Evolutionary conservation across 2,888 invertebrate species (phyloP).

Genomic region (Aporophyla lueneburgensis): DNA sequence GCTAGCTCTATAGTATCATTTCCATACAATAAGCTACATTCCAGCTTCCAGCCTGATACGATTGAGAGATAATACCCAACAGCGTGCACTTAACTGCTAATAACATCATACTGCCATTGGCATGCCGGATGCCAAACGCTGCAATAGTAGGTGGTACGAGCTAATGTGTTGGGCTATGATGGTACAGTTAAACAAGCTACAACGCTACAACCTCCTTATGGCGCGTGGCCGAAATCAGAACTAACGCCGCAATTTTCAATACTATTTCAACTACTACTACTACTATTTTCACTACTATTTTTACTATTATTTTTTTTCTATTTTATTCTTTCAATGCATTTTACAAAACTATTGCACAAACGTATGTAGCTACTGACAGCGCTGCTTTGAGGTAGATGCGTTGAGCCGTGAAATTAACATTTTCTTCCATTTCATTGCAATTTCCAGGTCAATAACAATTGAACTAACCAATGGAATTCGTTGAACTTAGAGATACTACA

Average conservation of each 20-base stretch:
- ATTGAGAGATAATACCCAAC: slow-evolving; percentile 31
- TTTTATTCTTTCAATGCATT: neutral
- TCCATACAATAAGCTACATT: slow-evolving; percentile 2
- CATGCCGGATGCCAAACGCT: slow-evolving; percentile 34
- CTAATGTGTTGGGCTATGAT: slow-evolving; percentile 13
- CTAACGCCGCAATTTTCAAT: neutral
- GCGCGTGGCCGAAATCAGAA: neutral
- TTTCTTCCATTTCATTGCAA: too few relatives aligned
- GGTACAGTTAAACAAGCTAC: neutral
- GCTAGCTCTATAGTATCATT: neutral
- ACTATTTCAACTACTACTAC: too few relatives aligned
- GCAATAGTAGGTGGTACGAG: slow-evolving; percentile 16
- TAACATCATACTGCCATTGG: slow-evolving; percentile 30
- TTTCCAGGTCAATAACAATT: too few relatives aligned
- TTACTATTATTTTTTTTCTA: too few relatives aligned
- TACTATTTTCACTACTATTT: too few relatives aligned
- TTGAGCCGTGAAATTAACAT: too few relatives aligned
- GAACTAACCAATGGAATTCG: too few relatives aligned
- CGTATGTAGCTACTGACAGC: neutral
- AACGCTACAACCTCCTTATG: neutral
- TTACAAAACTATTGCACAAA: neutral
- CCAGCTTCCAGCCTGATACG: slow-evolving; percentile 13
- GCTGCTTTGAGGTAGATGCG: too few relatives aligned
- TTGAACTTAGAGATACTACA: too few relatives aligned
- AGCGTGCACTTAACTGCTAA: slow-evolving; percentile 37